A percentile compares a stretch with the other conserved stretches of the same genome.
Evolutionary conservation across 2,797 vertebrate species (phyloP).

Genomic region (Tadarida brasiliensis): DNA sequence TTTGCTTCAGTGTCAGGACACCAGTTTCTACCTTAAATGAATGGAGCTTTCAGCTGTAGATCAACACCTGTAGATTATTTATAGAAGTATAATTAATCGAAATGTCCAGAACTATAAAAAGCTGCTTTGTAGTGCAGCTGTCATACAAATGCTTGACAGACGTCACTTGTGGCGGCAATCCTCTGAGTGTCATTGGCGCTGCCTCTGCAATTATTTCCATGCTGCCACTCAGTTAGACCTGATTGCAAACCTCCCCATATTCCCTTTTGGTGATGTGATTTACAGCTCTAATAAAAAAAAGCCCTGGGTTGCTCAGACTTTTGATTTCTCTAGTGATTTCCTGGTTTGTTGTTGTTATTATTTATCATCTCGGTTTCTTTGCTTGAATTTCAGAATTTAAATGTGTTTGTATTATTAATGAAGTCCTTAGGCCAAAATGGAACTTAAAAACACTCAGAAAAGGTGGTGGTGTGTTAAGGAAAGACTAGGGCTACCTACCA

Average conservation of each 20-base stretch:
- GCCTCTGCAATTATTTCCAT: constrained; percentile 19
- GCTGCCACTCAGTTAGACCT: not conserved
- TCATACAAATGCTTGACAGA: constrained; percentile 41
- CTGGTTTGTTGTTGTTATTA: constrained; percentile 32
- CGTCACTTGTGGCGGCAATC: constrained; percentile 45
- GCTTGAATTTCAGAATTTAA: constrained; percentile 49
- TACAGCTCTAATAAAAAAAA: constrained; percentile 45
- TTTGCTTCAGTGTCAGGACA: not conserved
- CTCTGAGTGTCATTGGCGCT: constrained; percentile 40
- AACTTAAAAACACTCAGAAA: constrained; percentile 29
- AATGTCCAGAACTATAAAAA: constrained; percentile 54
- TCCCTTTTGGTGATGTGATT: constrained; percentile 14
- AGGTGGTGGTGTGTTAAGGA: constrained; percentile 13
- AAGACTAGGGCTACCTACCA: not conserved
- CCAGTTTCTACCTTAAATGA: not conserved
- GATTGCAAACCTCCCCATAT: not conserved
- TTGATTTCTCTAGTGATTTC: constrained; percentile 58
- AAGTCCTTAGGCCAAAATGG: not conserved
- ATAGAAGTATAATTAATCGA: constrained; percentile 66
- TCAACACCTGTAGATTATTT: constrained; percentile 58
- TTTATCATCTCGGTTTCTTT: constrained; percentile 61
- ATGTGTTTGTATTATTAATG: constrained; percentile 30
- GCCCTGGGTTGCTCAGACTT: constrained; percentile 24
- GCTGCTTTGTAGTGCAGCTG: constrained; percentile 25
- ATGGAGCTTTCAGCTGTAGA: not conserved